These are phyloP conservation scores for Probaryconus sp. DNA, from an alignment of 1,140 invertebrate species.

Conservation along the genomic window DNA sequence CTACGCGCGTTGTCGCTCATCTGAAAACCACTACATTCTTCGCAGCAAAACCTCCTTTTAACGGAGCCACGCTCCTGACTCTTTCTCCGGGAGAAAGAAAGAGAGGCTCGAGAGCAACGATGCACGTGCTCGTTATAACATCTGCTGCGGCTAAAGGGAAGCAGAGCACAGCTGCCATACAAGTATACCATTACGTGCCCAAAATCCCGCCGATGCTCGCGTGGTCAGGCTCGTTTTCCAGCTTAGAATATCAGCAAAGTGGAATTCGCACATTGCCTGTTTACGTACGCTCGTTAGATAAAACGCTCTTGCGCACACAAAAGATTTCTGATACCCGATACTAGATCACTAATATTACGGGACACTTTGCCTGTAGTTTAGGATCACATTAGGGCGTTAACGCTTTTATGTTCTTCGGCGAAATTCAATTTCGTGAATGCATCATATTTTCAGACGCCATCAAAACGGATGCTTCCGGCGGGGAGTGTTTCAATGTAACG, in stretches of 20 bases:
- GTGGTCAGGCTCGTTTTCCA: conserved; percentile 3
- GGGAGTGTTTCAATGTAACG: too few relatives aligned
- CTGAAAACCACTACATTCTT: conserved; percentile 49
- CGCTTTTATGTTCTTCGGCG: conserved; percentile 19
- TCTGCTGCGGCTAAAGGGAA: conserved; percentile 61
- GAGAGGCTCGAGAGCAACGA: conserved; percentile 3
- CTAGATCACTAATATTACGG: conserved; percentile 17
- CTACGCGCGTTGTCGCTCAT: conserved; percentile 47
- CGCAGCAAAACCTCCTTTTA: conserved; percentile 23
- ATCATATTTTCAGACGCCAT: conserved; percentile 6
- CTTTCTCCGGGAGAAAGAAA: not conserved
- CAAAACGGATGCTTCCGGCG: too few relatives aligned
- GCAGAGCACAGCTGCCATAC: conserved; percentile 64
- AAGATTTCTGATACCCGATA: conserved; percentile 28
- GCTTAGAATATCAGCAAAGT: not conserved
- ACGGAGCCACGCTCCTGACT: conserved; percentile 13
- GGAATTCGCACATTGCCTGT: conserved; percentile 34
- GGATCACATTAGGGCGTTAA: conserved; percentile 18
- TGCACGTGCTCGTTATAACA: conserved; percentile 62
- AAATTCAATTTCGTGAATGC: conserved; percentile 40
- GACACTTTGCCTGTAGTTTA: conserved; percentile 30
- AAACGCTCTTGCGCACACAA: conserved; percentile 9
- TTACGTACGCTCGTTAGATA: conserved; percentile 22
- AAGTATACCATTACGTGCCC: conserved; percentile 31
- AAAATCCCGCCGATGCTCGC: conserved; percentile 36